Evolutionary conservation across 2,888 invertebrate genomes (phyloP), one percentile per base, ranked within the genome.

Genomic region (Aquatica leii): DNA sequence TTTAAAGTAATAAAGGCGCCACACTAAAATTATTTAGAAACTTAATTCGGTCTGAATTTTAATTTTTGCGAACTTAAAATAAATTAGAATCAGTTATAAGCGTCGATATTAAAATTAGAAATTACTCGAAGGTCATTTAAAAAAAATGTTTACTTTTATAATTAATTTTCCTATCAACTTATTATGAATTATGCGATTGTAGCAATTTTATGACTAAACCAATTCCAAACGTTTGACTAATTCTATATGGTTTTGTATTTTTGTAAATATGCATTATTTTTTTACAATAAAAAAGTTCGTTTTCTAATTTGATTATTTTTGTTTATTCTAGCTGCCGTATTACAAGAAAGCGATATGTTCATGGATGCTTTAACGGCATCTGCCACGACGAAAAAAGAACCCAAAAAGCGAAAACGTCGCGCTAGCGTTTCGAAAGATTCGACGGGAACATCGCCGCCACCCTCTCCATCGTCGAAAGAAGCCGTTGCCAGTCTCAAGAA

Each of bases 291-390:
- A 12, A n/a, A 37, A 2, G 14, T 12, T 12, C 4, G 2, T 43
- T 15, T 14, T 14, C 18, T 15, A 48, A 48, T 48, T 20, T 9
- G 2, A 3, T 15, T 43, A 14, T 20, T 24, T 24, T 12, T 51
- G 48, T 51, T 20, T 35, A 37, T 52, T 86, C 70, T 86, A 91
- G 92, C 92, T 55, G 86, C 88, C 82, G 82, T 91, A 70, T 82
- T 97, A 50, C 90, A 94, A 78, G 97, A 97, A 80, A 95, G 95
- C 77, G 94, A 93, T 75, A 90, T 95, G 82, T 97, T 97, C 79
- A 95, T 95, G 90, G 95, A 96, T 80, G 95, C 95, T 0, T 83
- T 97, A 34, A 91, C 91, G 3, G 92, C 91, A 1, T 89, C 90
- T 0, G 90, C 93, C 5, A 89, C 89, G 20, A 83, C 80, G 82